These are phyloP conservation scores for Tuta absoluta DNA, from an alignment of 2,888 invertebrate species.

Conservation along the genomic window DNA sequence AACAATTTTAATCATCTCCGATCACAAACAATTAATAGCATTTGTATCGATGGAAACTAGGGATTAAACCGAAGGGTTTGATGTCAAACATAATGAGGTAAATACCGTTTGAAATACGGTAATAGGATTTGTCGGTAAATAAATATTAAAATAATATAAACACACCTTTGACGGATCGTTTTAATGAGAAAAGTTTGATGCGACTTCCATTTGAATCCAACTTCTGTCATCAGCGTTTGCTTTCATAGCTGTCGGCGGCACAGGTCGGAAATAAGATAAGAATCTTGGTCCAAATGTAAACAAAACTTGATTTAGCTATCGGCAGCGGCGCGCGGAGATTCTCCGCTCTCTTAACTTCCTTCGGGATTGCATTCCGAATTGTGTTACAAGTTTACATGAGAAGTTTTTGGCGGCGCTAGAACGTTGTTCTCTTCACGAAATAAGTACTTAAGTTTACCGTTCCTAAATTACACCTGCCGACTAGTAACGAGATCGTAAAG, in stretches of 20 bases:
- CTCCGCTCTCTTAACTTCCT: conserved; percentile 57
- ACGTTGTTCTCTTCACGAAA: conserved; percentile 50
- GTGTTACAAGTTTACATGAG: conserved; percentile 68
- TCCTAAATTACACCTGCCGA: conserved; percentile 18
- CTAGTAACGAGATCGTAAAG: conserved; percentile 31
- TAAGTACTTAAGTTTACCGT: not conserved
- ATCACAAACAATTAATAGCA: conserved; percentile 30
- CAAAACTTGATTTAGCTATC: conserved; percentile 68
- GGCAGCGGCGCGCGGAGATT: conserved; percentile 57
- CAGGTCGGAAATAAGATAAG: conserved; percentile 57
- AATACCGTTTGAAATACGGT: conserved; percentile 29
- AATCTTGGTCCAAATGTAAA: conserved; percentile 64
- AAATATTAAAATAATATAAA: conserved; percentile 75
- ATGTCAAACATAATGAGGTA: conserved; percentile 16
- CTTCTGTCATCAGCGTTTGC: conserved; percentile 75
- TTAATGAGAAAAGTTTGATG: conserved; percentile 80
- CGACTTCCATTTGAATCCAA: conserved; percentile 77
- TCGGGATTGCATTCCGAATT: conserved; percentile 64
- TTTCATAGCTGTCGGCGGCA: conserved; percentile 51
- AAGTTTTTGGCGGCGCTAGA: conserved; percentile 54
- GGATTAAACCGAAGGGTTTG: conserved; percentile 28
- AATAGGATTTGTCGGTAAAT: conserved; percentile 65
- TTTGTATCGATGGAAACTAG: conserved; percentile 33
- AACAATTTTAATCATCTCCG: conserved; percentile 29
- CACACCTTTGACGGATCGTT: conserved; percentile 76